Percentiles rank a stretch among this genome's conserved stretches.
Evolutionary conservation across 2,797 vertebrate genomes (phyloP).

Genomic region (Hipposideros larvatus): DNA sequence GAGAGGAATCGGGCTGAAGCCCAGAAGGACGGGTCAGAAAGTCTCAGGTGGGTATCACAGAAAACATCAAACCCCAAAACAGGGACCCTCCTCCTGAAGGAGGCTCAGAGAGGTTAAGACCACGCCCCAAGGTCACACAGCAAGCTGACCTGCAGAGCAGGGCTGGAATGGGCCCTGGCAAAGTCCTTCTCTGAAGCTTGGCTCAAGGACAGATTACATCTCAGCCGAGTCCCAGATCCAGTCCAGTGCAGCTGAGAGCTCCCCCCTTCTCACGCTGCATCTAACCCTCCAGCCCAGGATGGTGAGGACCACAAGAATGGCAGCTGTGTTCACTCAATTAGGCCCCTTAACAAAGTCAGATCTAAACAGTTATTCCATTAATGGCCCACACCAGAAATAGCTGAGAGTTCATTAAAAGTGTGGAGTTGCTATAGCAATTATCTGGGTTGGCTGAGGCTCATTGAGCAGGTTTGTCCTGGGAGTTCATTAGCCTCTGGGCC

Average conservation of each 20-base stretch:
- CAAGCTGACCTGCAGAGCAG: neutral
- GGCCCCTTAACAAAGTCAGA: conserved; percentile 72
- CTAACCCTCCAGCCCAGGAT: conserved; percentile 44
- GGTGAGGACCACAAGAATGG: neutral
- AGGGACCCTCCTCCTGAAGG: neutral
- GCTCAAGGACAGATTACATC: conserved; percentile 71
- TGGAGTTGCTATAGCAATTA: conserved; percentile 82
- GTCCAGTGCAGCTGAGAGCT: conserved; percentile 61
- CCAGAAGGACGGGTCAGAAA: neutral
- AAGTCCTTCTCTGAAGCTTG: conserved; percentile 59
- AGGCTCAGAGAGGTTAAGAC: conserved; percentile 22
- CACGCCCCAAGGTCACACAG: conserved; percentile 71
- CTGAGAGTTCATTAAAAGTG: conserved; percentile 80
- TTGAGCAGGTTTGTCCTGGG: conserved; percentile 54
- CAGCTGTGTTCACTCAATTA: conserved; percentile 65
- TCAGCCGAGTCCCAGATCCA: conserved; percentile 43
- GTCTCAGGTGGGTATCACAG: neutral
- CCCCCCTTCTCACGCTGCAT: conserved; percentile 38
- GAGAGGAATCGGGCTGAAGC: neutral
- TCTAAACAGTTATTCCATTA: conserved; percentile 80
- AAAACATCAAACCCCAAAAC: neutral
- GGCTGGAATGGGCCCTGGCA: conserved; percentile 31
- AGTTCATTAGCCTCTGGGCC: conserved; percentile 75
- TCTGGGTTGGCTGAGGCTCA: conserved; percentile 65
- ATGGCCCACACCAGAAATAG: conserved; percentile 77